phyloP scores from a whole-genome alignment of 2,888 invertebrate species.

The Meganola albula region DNA sequence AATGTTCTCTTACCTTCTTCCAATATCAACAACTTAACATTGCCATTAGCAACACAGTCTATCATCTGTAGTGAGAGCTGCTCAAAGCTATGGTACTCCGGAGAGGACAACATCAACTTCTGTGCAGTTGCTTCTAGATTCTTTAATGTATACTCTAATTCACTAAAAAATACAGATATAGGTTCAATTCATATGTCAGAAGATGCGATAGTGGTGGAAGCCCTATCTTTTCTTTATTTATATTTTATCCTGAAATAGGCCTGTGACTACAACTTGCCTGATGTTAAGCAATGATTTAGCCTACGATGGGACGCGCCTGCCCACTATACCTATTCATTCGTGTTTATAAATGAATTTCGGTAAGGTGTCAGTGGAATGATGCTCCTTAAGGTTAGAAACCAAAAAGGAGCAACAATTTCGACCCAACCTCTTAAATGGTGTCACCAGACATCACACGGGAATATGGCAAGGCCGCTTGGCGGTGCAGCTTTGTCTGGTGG shows the following conservation, averaged over 20 bases:
- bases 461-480: too few relatives aligned
- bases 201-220: background rate
- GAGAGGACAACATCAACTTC: constrained; percentile 48
- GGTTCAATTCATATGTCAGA: background rate
- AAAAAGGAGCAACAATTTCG: too few relatives aligned
- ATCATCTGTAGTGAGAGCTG: constrained; percentile 55
- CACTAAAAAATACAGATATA: background rate
- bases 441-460: too few relatives aligned
- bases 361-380: too few relatives aligned
- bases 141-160: background rate
- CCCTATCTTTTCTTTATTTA: background rate
- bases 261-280: background rate
- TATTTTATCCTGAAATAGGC: background rate
- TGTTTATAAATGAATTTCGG: background rate
- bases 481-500: too few relatives aligned
- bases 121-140: constrained; percentile 10
- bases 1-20: constrained; percentile 67
- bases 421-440: too few relatives aligned
- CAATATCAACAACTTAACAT: constrained; percentile 56
- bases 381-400: too few relatives aligned
- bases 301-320: too few relatives aligned
- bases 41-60: constrained; percentile 53
- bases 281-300: too few relatives aligned
- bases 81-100: constrained; percentile 56
- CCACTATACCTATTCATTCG: too few relatives aligned